A percentile compares a stretch with the other conserved stretches of the same genome.
phyloP scores from a whole-genome alignment of 2,888 invertebrate genomes.

The Drosophila prostipennis region DNA sequence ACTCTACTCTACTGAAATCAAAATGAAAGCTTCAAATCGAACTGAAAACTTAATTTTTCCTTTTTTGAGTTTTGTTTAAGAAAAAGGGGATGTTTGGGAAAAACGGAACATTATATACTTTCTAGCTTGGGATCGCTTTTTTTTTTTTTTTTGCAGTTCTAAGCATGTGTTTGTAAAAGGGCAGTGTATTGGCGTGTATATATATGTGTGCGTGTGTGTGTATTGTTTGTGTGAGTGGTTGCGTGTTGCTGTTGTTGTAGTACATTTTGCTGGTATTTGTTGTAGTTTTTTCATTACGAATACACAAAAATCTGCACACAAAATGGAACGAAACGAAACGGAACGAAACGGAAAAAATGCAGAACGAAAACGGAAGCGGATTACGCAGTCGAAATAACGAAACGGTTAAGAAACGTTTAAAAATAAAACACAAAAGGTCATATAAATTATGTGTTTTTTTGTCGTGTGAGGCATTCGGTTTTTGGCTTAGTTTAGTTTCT shows the following conservation, averaged over 20 bases:
- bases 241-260: constrained; percentile 21
- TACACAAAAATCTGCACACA: constrained; percentile 49
- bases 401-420: constrained; percentile 18
- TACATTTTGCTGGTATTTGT: constrained; percentile 38
- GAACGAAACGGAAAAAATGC: constrained; percentile 5
- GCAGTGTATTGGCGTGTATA: not conserved
- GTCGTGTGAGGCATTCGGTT: constrained; percentile 12
- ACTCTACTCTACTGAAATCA: not conserved
- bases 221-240: constrained; percentile 22
- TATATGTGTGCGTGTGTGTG: constrained; percentile 1
- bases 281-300: constrained; percentile 23
- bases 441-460: not conserved
- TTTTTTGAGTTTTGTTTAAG: not conserved
- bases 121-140: not conserved
- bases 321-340: constrained; percentile 27
- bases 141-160: not conserved
- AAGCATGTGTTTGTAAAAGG: constrained; percentile 11
- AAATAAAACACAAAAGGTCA: constrained; percentile 13
- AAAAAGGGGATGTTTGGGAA: not conserved
- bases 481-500: not conserved
- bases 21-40: not conserved
- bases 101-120: not conserved
- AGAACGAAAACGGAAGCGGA: constrained; percentile 15
- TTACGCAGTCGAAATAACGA: constrained; percentile 19
- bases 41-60: not conserved